Evolutionary conservation across 1,140 invertebrate species (phyloP).

Genomic region (Bombus superbus): DNA sequence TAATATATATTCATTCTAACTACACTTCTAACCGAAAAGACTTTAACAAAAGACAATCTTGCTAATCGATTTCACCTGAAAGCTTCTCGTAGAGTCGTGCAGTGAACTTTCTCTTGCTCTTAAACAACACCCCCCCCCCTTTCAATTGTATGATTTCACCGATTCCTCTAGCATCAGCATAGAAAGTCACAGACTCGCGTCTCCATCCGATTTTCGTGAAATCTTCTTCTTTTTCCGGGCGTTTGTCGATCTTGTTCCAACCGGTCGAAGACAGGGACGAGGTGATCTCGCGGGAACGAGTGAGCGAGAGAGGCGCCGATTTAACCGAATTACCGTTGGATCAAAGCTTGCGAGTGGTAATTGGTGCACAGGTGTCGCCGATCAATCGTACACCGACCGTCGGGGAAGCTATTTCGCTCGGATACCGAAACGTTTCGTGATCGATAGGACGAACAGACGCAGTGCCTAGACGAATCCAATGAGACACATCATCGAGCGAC

Average conservation of each 20-base stretch:
- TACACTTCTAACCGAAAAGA: background rate
- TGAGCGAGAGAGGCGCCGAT: constrained; percentile 50
- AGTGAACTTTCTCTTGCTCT: background rate
- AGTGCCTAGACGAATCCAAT: constrained; percentile 49
- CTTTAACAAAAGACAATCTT: background rate
- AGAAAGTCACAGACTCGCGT: background rate
- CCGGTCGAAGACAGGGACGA: constrained; percentile 11
- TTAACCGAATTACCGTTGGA: constrained; percentile 75
- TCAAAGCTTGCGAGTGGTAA: constrained; percentile 73
- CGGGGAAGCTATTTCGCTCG: constrained; percentile 70
- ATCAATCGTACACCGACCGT: constrained; percentile 73
- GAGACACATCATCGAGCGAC: constrained; percentile 37
- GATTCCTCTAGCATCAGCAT: background rate
- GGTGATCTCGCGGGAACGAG: background rate
- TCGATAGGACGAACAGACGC: constrained; percentile 72
- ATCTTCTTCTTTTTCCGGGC: background rate
- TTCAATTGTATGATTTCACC: background rate
- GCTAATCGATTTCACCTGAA: background rate
- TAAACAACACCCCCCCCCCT: background rate
- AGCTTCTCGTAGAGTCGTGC: background rate
- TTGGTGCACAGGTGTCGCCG: constrained; percentile 72
- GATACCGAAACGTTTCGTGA: constrained; percentile 72
- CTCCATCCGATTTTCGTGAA: constrained; percentile 4
- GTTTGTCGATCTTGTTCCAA: background rate
- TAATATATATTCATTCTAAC: background rate